Percentiles rank a stretch among this genome's conserved stretches.
Conservation (phyloP, 2,888 invertebrate genomes). For the Pachymerium ferrugineum region DNA sequence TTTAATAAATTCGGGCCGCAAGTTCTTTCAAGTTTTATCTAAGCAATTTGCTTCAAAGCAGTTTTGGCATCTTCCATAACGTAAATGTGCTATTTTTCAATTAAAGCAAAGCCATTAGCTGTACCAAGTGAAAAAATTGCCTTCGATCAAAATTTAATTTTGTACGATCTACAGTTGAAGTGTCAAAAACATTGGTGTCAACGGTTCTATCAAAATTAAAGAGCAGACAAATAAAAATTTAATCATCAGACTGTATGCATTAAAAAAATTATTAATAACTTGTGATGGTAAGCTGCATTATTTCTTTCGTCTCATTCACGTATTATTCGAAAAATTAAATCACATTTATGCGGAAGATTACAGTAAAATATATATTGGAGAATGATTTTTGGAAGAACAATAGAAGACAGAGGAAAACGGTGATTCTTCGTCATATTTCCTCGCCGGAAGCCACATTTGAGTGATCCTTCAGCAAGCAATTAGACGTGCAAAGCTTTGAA, state of each 20-base stretch:
- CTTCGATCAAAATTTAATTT: neutral
- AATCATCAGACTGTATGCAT: neutral
- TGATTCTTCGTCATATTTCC: neutral
- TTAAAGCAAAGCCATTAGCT: neutral
- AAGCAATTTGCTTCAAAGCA: too few relatives aligned
- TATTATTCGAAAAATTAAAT: neutral
- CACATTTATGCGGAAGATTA: neutral
- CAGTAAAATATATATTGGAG: neutral
- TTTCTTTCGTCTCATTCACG: neutral
- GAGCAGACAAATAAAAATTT: neutral
- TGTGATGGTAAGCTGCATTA: neutral
- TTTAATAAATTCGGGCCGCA: too few relatives aligned
- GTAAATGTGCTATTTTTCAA: neutral
- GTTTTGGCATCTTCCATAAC: too few relatives aligned
- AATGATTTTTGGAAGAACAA: neutral
- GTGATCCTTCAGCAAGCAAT: slow-evolving; percentile 4
- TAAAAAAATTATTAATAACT: neutral
- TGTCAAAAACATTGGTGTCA: neutral
- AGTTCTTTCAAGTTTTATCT: too few relatives aligned
- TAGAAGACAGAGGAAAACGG: neutral
- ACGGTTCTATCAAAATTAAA: neutral
- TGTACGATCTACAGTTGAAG: neutral
- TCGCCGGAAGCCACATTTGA: neutral
- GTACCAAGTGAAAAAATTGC: neutral
- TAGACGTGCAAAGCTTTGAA: neutral